Evolutionary conservation across 2,113 vertebrate species (phyloP).

Genomic region (Cebus imitator): DNA sequence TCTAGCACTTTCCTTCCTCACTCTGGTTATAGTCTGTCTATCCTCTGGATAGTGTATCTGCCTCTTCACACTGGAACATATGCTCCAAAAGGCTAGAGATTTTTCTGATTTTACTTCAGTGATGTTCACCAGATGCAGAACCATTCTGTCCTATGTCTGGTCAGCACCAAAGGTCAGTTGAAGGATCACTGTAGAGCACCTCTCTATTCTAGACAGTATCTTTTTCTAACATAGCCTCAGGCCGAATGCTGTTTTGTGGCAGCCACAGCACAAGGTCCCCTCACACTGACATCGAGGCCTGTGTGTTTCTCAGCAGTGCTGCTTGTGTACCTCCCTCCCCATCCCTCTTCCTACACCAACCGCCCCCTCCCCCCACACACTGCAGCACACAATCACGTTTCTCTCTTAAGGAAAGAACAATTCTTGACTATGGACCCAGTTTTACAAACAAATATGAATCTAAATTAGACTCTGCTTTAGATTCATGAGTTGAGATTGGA

Average conservation of each 20-base stretch:
- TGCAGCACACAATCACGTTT: fast-evolving
- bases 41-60: neutral
- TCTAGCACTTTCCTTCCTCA: no score
- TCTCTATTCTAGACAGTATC: no score
- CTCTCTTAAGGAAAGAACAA: neutral
- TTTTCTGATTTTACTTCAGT: neutral
- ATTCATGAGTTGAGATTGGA: neutral
- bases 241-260: no score
- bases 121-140: neutral
- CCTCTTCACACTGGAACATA: neutral
- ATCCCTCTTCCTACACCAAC: no score
- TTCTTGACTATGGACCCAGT: neutral
- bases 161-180: neutral
- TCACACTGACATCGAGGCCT: no score
- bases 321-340: no score
- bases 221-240: no score
- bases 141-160: fast-evolving
- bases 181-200: no score
- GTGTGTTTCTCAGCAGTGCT: no score
- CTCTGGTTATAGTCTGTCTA: neutral
- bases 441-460: neutral
- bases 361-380: no score
- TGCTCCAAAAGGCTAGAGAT: no score
- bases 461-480: neutral
- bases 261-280: no score